These are phyloP conservation scores for Magallana angulata DNA, from an alignment of 1,140 invertebrate genomes.

Conservation along the genomic window DNA sequence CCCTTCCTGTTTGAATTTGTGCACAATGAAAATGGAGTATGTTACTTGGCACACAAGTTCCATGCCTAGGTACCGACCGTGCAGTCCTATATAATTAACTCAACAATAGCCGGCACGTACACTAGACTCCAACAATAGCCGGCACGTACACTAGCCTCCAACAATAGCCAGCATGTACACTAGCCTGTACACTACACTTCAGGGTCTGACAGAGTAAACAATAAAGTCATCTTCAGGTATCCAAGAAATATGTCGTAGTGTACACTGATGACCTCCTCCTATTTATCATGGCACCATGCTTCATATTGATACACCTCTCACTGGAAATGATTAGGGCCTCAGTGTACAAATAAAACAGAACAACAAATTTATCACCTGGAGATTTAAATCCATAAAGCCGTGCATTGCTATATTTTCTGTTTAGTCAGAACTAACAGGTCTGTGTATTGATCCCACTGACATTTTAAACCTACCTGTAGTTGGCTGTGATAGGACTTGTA, in stretches of 20 bases:
- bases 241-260: neutral
- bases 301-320: neutral
- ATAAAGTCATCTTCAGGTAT: no score
- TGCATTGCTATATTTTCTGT: neutral
- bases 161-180: no score
- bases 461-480: constrained; percentile 8
- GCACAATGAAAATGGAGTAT: neutral
- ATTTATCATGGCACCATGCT: neutral
- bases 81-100: neutral
- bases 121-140: no score
- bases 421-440: neutral
- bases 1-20: neutral
- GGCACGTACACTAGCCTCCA: no score
- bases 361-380: neutral
- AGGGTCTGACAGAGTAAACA: neutral
- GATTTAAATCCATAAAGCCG: constrained; percentile 21
- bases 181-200: neutral
- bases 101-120: neutral
- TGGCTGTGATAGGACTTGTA: neutral
- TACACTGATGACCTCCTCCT: neutral
- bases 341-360: constrained; percentile 8
- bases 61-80: neutral
- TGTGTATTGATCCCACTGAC: neutral
- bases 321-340: neutral
- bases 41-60: constrained; percentile 4